phyloP scores from a whole-genome alignment of 2,888 invertebrate species.

The Hartigia nigra region DNA sequence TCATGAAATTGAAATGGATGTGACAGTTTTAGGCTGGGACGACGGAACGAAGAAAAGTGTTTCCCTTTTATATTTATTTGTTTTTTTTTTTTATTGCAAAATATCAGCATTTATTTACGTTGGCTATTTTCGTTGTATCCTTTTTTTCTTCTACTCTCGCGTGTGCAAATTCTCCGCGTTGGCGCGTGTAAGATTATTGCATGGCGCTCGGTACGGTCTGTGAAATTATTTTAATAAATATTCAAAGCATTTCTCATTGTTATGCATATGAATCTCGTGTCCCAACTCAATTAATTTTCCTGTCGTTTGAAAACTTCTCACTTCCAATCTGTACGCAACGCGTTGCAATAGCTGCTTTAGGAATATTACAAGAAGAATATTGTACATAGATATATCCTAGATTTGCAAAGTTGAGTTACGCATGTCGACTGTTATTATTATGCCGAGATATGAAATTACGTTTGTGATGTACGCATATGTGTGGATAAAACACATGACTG shows the following conservation, averaged over 20 bases:
- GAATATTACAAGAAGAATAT: no score
- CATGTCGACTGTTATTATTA: no score
- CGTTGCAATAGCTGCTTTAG: no score
- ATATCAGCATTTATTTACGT: neutral
- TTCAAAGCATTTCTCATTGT: neutral
- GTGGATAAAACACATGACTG: no score
- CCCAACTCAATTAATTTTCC: neutral
- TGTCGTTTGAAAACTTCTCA: neutral
- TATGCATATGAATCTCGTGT: neutral
- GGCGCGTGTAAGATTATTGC: no score
- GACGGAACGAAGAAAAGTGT: neutral
- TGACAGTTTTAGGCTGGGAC: neutral
- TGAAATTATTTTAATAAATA: neutral
- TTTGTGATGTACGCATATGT: no score
- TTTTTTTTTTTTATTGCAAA: neutral
- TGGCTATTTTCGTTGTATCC: neutral
- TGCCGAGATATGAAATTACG: no score
- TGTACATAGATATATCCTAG: no score
- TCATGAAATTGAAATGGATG: neutral
- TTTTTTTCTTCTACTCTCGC: neutral
- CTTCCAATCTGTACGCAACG: neutral
- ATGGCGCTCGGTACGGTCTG: neutral
- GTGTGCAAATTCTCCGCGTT: neutral
- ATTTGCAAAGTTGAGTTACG: no score
- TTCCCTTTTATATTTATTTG: no score